phyloP scores from a whole-genome alignment of 1,140 invertebrate genomes.

The Panagrolaimus sp. region DNA sequence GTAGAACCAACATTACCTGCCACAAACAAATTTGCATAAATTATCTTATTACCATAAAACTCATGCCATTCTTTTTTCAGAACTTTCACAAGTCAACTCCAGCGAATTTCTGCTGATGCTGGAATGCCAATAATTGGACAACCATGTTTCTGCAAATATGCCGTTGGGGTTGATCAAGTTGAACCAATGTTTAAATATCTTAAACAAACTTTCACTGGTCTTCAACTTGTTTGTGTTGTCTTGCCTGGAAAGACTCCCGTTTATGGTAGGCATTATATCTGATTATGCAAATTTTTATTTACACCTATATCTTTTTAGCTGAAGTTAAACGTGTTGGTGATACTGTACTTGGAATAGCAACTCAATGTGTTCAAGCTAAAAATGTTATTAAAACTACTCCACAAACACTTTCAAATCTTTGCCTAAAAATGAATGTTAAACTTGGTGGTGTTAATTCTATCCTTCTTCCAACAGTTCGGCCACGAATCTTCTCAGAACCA shows the following conservation, averaged over 20 bases:
- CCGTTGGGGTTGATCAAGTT: conserved; percentile 96
- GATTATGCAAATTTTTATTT: conserved; percentile 1
- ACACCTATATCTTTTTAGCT: conserved; percentile 66
- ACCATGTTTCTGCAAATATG: conserved; percentile 98
- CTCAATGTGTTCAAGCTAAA: conserved; percentile 98
- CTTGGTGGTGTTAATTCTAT: conserved; percentile 98
- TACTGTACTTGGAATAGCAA: conserved; percentile 96
- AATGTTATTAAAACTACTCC: conserved; percentile 99
- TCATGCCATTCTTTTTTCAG: conserved; percentile 62
- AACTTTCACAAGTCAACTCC: conserved; percentile 89
- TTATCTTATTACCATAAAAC: too few relatives aligned
- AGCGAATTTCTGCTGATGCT: conserved; percentile 97
- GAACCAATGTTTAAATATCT: conserved; percentile 99
- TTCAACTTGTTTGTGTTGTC: conserved; percentile 95
- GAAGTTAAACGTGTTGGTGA: conserved; percentile 99
- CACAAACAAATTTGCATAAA: too few relatives aligned
- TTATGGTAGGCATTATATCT: conserved; percentile 86
- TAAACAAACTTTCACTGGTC: conserved; percentile 84
- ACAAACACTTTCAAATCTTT: conserved; percentile 96
- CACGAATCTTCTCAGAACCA: conserved; percentile 80
- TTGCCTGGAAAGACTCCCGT: conserved; percentile 98
- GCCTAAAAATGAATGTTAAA: conserved; percentile 99
- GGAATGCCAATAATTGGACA: conserved; percentile 96
- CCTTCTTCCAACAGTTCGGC: conserved; percentile 75
- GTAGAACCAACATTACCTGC: too few relatives aligned